Percentiles rank a stretch among this genome's conserved stretches.
Conservation (phyloP, 2,113 vertebrate species). For the Psettodes erumei region DNA sequence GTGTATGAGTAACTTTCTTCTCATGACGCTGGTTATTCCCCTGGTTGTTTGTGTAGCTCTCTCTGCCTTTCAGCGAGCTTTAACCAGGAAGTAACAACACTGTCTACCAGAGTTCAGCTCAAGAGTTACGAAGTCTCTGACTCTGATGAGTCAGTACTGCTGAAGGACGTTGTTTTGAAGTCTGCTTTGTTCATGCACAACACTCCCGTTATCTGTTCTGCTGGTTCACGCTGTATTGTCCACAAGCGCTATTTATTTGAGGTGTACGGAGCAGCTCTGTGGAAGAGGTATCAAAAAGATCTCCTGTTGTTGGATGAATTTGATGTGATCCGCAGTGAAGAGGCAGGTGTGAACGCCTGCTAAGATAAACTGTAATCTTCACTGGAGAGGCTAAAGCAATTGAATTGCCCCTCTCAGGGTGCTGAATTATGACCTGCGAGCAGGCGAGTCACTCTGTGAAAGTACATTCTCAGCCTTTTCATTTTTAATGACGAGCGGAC, state of each 20-base stretch:
- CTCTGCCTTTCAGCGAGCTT: background rate
- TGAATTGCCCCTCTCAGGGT: conserved; percentile 13
- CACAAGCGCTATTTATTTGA: background rate
- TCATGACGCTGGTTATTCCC: too few species aligned
- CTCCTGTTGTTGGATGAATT: background rate
- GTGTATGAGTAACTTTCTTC: too few species aligned
- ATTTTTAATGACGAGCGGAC: conserved; percentile 16
- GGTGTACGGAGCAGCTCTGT: background rate
- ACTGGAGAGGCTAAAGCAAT: conserved; percentile 12
- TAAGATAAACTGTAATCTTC: conserved; percentile 22
- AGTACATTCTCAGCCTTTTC: conserved; percentile 18
- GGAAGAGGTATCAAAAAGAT: conserved; percentile 1
- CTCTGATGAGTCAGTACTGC: background rate
- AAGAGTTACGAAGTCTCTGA: background rate
- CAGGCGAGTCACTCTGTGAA: conserved; percentile 10
- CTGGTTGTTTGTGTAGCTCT: background rate
- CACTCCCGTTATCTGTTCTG: background rate
- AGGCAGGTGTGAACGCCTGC: background rate
- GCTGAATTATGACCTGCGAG: conserved; percentile 7
- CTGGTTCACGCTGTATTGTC: background rate
- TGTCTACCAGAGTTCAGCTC: background rate
- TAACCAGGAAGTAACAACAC: background rate
- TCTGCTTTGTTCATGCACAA: background rate
- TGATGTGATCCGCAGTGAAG: background rate
- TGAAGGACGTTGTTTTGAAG: background rate